A percentile compares a stretch with the other conserved stretches of the same genome.
phyloP scores from a whole-genome alignment of 2,888 invertebrate genomes.

The Actias luna region DNA sequence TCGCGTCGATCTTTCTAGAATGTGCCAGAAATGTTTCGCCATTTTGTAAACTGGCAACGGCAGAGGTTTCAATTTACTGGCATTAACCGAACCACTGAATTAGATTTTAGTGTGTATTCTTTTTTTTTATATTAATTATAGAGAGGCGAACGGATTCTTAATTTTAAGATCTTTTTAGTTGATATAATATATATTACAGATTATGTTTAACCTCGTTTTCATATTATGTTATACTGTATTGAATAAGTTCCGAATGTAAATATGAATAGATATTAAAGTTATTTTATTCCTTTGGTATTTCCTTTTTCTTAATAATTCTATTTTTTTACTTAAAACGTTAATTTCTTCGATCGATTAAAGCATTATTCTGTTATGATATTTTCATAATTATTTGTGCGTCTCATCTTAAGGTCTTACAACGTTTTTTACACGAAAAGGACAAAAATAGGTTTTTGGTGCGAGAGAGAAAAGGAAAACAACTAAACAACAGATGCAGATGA shows the following conservation, averaged over 20 bases:
- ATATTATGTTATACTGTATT: slow-evolving; percentile 5
- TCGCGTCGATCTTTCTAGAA: no score
- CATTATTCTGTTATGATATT: no score
- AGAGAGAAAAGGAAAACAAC: no score
- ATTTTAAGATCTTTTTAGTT: slow-evolving; percentile 6
- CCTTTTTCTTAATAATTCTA: background rate
- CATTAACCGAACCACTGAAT: background rate
- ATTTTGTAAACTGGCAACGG: background rate
- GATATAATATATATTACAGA: slow-evolving; percentile 4
- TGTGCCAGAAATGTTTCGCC: background rate
- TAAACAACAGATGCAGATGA: no score
- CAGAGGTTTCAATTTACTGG: no score
- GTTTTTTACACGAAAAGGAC: no score
- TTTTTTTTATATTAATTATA: background rate
- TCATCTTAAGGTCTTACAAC: no score
- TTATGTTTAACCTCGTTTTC: slow-evolving; percentile 10
- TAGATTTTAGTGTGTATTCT: background rate
- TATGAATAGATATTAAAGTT: slow-evolving; percentile 13
- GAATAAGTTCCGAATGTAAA: slow-evolving; percentile 16
- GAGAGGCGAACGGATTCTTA: background rate
- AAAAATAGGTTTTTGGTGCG: no score
- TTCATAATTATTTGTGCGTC: no score
- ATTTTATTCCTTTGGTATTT: slow-evolving; percentile 14
- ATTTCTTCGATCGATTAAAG: background rate
- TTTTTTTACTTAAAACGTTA: no score